These are phyloP conservation scores for Drosophila sproati DNA, from an alignment of 1,140 invertebrate genomes.

Conservation along the genomic window DNA sequence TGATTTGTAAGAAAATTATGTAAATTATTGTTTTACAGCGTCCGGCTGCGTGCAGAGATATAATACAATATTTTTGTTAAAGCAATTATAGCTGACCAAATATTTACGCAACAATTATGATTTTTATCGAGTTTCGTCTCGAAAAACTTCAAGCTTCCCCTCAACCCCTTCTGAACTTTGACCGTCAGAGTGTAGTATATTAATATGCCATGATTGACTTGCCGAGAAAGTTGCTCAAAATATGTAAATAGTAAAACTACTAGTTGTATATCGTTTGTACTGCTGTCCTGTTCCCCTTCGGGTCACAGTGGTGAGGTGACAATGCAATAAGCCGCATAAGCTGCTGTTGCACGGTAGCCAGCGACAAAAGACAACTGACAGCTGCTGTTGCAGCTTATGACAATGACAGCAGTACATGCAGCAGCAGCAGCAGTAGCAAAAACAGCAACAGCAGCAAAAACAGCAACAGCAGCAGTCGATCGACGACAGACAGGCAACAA, in stretches of 20 bases:
- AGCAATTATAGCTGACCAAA: constrained; percentile 79
- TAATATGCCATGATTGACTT: constrained; percentile 23
- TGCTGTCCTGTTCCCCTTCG: background rate
- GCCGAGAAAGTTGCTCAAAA: constrained; percentile 27
- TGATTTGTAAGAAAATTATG: constrained; percentile 77
- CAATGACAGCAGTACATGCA: constrained; percentile 55
- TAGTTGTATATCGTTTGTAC: constrained; percentile 5
- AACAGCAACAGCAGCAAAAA: constrained; percentile 7
- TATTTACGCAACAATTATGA: constrained; percentile 80
- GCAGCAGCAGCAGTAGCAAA: constrained; percentile 15
- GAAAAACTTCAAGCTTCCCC: background rate
- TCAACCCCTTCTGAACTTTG: constrained; percentile 15
- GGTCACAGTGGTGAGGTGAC: constrained; percentile 32
- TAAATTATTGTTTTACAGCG: constrained; percentile 75
- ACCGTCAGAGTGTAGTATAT: constrained; percentile 11
- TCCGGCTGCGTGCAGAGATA: constrained; percentile 30
- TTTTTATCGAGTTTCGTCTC: constrained; percentile 48
- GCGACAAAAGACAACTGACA: constrained; percentile 54
- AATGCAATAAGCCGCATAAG: constrained; percentile 11
- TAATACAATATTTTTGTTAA: constrained; percentile 63
- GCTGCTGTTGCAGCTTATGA: constrained; percentile 62
- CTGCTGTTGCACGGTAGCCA: constrained; percentile 54
- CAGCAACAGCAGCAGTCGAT: constrained; percentile 22
- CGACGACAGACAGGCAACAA: constrained; percentile 23
- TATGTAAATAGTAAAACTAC: constrained; percentile 26